phyloP scores from a whole-genome alignment of 2,888 invertebrate genomes.

The Ophion ellenae region DNA sequence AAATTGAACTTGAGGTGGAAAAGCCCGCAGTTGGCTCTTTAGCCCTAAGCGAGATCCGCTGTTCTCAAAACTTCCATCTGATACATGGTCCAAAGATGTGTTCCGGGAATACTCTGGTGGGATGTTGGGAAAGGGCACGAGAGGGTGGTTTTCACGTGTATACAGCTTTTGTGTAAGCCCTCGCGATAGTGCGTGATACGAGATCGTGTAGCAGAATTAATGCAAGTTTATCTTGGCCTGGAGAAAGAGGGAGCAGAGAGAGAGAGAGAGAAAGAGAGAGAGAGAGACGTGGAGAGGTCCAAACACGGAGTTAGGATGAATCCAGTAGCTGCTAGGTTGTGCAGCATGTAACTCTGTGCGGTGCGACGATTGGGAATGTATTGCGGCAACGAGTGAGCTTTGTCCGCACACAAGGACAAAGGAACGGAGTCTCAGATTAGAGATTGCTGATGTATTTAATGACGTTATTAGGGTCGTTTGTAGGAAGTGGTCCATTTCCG shows the following conservation, averaged over 20 bases:
- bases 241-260: not conserved
- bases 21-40: not conserved
- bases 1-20: too few relatives aligned
- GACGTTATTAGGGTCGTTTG: constrained; percentile 80
- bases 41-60: not conserved
- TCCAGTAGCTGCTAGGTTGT: constrained; percentile 11
- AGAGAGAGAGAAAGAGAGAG: not conserved
- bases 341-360: constrained; percentile 1
- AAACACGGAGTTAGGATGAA: not conserved
- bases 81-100: not conserved
- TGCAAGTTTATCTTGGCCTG: constrained; percentile 34
- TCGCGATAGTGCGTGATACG: constrained; percentile 47
- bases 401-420: constrained; percentile 6
- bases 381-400: constrained; percentile 28
- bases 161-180: constrained; percentile 35
- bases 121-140: not conserved
- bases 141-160: constrained; percentile 9
- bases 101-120: not conserved
- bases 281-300: not conserved
- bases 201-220: constrained; percentile 44
- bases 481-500: constrained; percentile 77
- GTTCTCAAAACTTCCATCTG: not conserved
- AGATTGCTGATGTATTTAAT: constrained; percentile 80
- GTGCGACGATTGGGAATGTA: constrained; percentile 15
- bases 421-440: constrained; percentile 76